These are phyloP conservation scores for Dryoscopus gambensis DNA, from an alignment of 2,113 vertebrate genomes.

Conservation along the genomic window DNA sequence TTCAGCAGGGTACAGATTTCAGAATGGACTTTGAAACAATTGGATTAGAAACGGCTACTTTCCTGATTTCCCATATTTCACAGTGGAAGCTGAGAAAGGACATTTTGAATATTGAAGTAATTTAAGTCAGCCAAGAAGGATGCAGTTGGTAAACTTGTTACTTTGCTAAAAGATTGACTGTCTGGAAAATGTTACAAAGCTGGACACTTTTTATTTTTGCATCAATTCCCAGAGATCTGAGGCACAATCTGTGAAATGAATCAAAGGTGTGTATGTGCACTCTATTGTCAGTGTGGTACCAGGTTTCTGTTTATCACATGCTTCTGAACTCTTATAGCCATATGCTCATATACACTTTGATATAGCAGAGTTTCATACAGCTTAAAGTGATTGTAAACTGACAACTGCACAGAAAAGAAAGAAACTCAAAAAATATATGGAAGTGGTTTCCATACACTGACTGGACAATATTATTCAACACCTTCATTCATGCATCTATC, in stretches of 20 bases:
- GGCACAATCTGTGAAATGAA: neutral
- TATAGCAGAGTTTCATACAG: neutral
- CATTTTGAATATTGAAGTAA: neutral
- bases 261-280: neutral
- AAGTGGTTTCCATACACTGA: neutral
- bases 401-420: neutral
- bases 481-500: neutral
- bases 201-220: neutral
- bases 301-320: neutral
- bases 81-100: neutral
- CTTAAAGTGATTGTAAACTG: neutral
- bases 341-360: neutral
- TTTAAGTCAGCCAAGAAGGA: neutral
- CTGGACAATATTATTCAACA: neutral
- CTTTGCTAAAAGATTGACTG: slow-evolving; percentile 3
- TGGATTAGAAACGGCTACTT: slow-evolving; percentile 27
- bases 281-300: neutral
- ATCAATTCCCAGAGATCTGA: neutral
- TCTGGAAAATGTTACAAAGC: neutral
- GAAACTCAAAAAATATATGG: neutral
- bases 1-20: neutral
- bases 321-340: neutral
- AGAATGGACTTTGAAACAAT: slow-evolving; percentile 22
- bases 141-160: neutral
- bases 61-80: slow-evolving; percentile 31